phyloP scores from a whole-genome alignment of 2,888 invertebrate species.

The Seladonia tumulorum region DNA sequence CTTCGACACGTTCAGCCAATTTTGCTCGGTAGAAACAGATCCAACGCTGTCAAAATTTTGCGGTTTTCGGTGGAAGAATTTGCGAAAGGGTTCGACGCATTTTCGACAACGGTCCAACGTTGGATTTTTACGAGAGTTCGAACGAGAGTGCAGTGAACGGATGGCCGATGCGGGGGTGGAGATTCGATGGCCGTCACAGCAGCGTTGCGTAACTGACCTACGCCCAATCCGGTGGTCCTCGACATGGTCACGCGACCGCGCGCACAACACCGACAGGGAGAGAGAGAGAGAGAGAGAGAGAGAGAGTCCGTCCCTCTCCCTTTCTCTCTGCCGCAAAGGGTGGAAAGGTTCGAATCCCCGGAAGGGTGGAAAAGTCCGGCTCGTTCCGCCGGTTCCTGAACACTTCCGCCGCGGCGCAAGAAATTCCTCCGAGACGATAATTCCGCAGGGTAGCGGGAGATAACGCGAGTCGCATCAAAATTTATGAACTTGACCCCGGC shows the following conservation, averaged over 20 bases:
- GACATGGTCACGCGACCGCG: slow-evolving; percentile 52
- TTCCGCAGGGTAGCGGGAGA: neutral
- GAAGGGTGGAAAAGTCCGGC: neutral
- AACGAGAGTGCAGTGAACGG: neutral
- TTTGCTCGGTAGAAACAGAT: neutral
- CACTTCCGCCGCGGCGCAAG: neutral
- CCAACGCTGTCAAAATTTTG: neutral
- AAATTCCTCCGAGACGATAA: slow-evolving; percentile 6
- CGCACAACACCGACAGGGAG: slow-evolving; percentile 32
- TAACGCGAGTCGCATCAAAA: slow-evolving; percentile 10
- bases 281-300: too few relatives aligned
- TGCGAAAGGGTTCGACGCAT: too few relatives aligned
- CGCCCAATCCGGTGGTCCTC: slow-evolving; percentile 43
- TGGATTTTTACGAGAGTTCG: neutral
- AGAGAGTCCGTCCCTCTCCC: slow-evolving; percentile 1
- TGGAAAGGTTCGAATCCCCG: neutral
- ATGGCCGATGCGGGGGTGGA: slow-evolving; percentile 6
- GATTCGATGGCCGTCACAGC: slow-evolving; percentile 30
- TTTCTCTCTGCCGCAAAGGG: neutral
- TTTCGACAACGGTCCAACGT: neutral
- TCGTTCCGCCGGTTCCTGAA: neutral
- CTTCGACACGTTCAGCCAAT: too few relatives aligned
- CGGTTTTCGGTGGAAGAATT: too few relatives aligned
- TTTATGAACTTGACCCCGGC: slow-evolving; percentile 31
- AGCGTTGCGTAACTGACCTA: slow-evolving; percentile 71